These are phyloP conservation scores for Cerastis leucographa DNA, from an alignment of 2,888 invertebrate species.

Conservation along the genomic window DNA sequence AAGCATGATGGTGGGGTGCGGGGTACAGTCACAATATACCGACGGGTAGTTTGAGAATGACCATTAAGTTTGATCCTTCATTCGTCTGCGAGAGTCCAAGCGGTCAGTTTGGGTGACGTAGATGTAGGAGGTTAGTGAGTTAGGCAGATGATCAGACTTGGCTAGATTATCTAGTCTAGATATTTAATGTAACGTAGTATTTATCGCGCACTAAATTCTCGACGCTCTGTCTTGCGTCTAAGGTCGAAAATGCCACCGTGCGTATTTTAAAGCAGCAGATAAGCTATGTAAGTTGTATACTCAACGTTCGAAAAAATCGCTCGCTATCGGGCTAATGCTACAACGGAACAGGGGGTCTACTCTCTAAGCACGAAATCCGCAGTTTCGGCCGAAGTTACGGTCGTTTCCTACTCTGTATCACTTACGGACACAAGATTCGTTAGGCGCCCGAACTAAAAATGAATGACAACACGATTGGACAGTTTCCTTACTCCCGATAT, in stretches of 20 bases:
- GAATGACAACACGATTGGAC: too few relatives aligned
- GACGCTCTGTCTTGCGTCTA: background rate
- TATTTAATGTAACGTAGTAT: background rate
- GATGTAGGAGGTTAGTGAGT: conserved; percentile 7
- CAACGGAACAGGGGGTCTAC: too few relatives aligned
- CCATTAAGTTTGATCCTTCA: conserved; percentile 75
- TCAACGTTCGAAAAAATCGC: background rate
- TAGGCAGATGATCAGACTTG: background rate
- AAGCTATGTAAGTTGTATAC: background rate
- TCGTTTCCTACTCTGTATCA: too few relatives aligned
- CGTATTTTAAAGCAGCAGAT: background rate
- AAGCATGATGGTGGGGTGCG: conserved; percentile 57
- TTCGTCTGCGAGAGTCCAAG: conserved; percentile 54
- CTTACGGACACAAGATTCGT: too few relatives aligned
- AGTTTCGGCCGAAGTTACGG: too few relatives aligned
- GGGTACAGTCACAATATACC: conserved; percentile 79
- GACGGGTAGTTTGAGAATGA: conserved; percentile 75
- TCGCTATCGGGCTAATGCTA: background rate
- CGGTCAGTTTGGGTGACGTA: conserved; percentile 46
- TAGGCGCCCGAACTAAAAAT: too few relatives aligned
- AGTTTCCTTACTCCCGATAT: too few relatives aligned
- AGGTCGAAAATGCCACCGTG: background rate
- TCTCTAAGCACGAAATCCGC: too few relatives aligned
- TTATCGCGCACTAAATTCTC: background rate
- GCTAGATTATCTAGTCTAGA: conserved; percentile 30